Evolutionary conservation across 2,797 vertebrate species (phyloP).

Genomic region (Sebastolobus altivelis): DNA sequence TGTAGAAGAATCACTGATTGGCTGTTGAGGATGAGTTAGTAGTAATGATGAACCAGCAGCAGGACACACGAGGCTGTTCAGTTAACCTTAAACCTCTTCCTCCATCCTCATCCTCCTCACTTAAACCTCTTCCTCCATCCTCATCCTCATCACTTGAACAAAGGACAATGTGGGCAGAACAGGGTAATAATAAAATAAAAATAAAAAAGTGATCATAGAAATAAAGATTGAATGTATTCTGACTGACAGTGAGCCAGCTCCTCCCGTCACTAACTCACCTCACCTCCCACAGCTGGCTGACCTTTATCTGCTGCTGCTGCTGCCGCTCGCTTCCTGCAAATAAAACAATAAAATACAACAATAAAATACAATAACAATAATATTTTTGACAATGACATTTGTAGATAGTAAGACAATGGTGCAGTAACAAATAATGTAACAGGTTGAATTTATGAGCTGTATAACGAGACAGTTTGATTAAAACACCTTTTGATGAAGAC

Average conservation of each 20-base stretch:
- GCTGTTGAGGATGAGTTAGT: too few species aligned
- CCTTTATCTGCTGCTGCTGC: background rate
- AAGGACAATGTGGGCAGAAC: background rate
- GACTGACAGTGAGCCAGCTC: background rate
- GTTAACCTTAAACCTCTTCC: too few species aligned
- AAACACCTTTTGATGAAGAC: constrained; percentile 39
- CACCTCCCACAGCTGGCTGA: background rate
- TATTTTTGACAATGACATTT: too few species aligned
- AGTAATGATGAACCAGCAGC: too few species aligned
- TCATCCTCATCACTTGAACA: too few species aligned
- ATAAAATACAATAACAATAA: background rate
- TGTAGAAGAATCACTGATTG: too few species aligned
- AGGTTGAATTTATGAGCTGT: too few species aligned
- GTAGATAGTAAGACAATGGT: too few species aligned
- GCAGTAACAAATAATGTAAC: too few species aligned
- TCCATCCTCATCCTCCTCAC: too few species aligned
- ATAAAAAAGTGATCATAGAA: background rate
- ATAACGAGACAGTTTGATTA: background rate
- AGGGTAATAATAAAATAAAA: background rate
- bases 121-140: too few species aligned
- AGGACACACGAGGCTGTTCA: too few species aligned
- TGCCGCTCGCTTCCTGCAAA: constrained; percentile 12
- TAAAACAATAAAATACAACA: background rate
- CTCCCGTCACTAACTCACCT: constrained; percentile 2
- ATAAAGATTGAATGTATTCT: background rate